These are phyloP conservation scores for Phymorhynchus buccinoides DNA, from an alignment of 1,140 invertebrate species.

Conservation along the genomic window DNA sequence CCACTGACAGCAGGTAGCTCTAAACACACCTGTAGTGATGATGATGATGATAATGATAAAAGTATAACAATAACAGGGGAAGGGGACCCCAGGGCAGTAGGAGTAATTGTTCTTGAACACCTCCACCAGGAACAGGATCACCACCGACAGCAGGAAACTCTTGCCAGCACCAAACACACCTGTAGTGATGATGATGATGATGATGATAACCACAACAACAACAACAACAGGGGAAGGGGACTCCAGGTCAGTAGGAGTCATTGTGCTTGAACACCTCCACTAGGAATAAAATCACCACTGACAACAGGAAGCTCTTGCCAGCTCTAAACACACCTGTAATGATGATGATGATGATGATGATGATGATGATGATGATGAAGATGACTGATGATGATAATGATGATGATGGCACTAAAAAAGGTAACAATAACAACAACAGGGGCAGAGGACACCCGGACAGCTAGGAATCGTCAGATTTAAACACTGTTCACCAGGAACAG, in stretches of 20 bases:
- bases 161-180: slow-evolving; percentile 70
- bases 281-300: slow-evolving; percentile 62
- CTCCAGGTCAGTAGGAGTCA: slow-evolving; percentile 51
- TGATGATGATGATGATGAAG: too few species aligned
- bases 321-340: slow-evolving; percentile 68
- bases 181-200: too few species aligned
- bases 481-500: slow-evolving; percentile 62
- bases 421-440: slow-evolving; percentile 9
- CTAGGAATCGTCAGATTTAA: too few species aligned
- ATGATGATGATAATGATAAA: too few species aligned
- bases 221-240: slow-evolving; percentile 57
- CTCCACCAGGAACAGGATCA: slow-evolving; percentile 60
- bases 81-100: slow-evolving; percentile 50
- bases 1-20: too few species aligned
- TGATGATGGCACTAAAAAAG: too few species aligned
- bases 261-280: slow-evolving; percentile 60
- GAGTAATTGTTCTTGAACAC: slow-evolving; percentile 61
- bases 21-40: too few species aligned
- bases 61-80: too few species aligned
- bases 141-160: slow-evolving; percentile 63
- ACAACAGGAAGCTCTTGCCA: slow-evolving; percentile 66
- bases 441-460: too few species aligned
- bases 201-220: too few species aligned
- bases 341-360: too few species aligned
- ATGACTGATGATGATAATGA: too few species aligned